A percentile compares a stretch with the other conserved stretches of the same genome.
Conservation (phyloP, 2,797 vertebrate species). For the Aldrovandia affinis region DNA sequence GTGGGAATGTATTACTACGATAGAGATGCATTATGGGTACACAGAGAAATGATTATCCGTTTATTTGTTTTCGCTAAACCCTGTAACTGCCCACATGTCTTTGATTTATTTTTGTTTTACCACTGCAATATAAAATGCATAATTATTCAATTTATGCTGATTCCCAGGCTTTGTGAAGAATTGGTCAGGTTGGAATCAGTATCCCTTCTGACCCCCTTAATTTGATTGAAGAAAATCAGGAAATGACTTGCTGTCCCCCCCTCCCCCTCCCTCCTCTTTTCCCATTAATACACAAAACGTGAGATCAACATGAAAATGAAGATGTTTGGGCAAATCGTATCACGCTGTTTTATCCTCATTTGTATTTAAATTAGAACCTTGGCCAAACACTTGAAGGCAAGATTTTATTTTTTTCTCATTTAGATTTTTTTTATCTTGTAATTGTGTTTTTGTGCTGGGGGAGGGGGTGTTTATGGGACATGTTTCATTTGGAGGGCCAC, state of each 20-base stretch:
- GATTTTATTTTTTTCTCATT: background rate
- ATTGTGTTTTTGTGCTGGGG: background rate
- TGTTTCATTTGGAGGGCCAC: conserved; percentile 46
- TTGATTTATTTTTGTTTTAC: background rate
- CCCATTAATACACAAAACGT: background rate
- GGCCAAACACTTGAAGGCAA: background rate
- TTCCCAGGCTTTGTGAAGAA: no score
- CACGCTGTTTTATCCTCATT: background rate
- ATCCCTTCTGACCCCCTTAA: no score
- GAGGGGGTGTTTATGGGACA: conserved; percentile 34
- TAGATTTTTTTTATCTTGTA: conserved; percentile 1
- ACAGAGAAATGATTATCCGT: background rate
- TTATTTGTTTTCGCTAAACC: background rate
- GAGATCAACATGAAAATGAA: background rate
- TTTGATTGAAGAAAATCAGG: background rate
- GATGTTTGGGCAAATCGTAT: background rate
- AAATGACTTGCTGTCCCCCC: background rate
- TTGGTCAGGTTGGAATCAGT: no score
- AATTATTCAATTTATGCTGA: background rate
- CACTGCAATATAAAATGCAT: background rate
- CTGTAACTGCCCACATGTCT: background rate
- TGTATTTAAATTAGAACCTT: background rate
- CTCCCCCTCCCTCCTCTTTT: background rate
- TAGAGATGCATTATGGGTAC: background rate
- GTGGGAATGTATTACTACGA: background rate